Evolutionary conservation across 1,140 invertebrate species (phyloP).

Genomic region (Leptestheria dahalacensis): DNA sequence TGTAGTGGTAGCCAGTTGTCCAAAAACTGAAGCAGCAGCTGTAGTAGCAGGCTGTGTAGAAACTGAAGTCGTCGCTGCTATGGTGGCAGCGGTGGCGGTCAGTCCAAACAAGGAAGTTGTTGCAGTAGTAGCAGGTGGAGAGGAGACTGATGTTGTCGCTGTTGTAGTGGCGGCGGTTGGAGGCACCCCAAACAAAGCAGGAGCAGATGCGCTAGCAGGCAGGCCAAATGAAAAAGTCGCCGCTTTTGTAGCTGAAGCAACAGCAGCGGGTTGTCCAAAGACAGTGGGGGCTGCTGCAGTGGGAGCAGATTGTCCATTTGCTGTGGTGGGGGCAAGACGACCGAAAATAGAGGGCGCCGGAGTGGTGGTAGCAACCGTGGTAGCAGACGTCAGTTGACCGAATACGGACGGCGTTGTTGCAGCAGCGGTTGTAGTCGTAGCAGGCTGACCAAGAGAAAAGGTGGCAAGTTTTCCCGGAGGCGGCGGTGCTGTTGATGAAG

Average conservation of each 20-base stretch:
- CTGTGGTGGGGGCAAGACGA: neutral
- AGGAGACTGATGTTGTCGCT: too few relatives aligned
- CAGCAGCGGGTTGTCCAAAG: slow-evolving; percentile 1
- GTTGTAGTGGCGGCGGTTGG: too few relatives aligned
- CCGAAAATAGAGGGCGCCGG: slow-evolving; percentile 6
- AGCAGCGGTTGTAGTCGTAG: neutral
- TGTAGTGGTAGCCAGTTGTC: neutral
- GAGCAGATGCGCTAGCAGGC: neutral
- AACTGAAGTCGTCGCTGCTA: too few relatives aligned
- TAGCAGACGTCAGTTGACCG: neutral
- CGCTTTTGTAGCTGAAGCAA: neutral
- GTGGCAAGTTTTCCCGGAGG: too few relatives aligned
- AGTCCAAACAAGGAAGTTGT: too few relatives aligned
- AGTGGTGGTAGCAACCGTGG: too few relatives aligned
- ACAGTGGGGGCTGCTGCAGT: neutral
- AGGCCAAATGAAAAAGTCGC: neutral
- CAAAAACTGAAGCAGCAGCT: neutral
- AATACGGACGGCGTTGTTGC: neutral
- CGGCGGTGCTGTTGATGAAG: neutral
- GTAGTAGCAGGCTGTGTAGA: neutral
- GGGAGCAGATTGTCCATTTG: neutral
- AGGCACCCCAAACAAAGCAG: too few relatives aligned
- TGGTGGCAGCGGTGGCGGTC: too few relatives aligned
- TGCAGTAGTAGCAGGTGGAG: too few relatives aligned
- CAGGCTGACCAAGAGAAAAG: neutral